Conservation (phyloP, 2,797 vertebrate genomes). For the Girardinus metallicus region DNA sequence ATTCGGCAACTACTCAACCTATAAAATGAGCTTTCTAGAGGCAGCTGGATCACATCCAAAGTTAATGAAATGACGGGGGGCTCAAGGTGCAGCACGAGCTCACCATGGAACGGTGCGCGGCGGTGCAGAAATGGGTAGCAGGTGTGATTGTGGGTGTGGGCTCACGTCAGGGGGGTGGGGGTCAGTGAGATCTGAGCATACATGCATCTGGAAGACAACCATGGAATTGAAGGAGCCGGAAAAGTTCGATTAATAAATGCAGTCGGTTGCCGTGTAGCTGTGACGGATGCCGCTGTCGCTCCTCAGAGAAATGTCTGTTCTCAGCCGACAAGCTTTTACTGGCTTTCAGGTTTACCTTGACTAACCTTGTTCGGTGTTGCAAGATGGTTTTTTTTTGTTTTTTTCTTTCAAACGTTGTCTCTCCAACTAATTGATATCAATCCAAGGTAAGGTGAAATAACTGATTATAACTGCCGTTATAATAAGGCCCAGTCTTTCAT, state of each 20-base stretch:
- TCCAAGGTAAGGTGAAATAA: conserved; percentile 19
- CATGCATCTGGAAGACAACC: conserved; percentile 3
- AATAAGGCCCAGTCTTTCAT: conserved; percentile 48
- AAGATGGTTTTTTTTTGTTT: conserved; percentile 27
- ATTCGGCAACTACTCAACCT: not conserved
- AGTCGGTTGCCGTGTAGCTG: conserved; percentile 5
- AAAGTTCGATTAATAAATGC: conserved; percentile 6
- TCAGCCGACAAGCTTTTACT: not conserved
- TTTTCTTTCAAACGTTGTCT: not conserved
- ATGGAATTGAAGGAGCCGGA: not conserved
- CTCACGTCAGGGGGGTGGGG: not conserved
- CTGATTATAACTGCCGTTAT: conserved; percentile 39
- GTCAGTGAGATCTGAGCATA: not conserved
- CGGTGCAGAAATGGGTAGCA: conserved; percentile 16
- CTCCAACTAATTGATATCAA: conserved; percentile 37
- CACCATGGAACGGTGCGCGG: conserved; percentile 4
- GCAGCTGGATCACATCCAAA: conserved; percentile 3
- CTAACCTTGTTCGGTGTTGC: conserved; percentile 12
- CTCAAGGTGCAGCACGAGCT: not conserved
- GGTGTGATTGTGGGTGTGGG: conserved; percentile 8
- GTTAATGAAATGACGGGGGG: not conserved
- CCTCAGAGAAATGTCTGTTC: not conserved
- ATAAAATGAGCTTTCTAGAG: not conserved
- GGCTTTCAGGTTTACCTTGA: conserved; percentile 26
- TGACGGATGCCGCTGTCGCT: not conserved